Conservation (phyloP, 2,797 vertebrate species). For the Intellagama lesueurii region DNA sequence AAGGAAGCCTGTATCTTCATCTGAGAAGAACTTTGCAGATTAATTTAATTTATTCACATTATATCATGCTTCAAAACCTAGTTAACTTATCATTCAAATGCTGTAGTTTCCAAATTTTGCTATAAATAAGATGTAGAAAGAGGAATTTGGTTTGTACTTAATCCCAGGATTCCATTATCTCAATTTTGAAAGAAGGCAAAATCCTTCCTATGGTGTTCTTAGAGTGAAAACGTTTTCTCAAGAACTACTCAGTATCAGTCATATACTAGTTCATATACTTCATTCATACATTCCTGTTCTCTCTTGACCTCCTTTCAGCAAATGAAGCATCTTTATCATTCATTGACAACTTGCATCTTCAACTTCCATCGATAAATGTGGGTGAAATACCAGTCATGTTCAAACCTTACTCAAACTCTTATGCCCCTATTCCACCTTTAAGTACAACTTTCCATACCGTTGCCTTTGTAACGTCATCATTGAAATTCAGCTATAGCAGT, state of each 20-base stretch:
- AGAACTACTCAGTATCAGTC: slow-evolving; percentile 35
- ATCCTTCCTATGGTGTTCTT: slow-evolving; percentile 25
- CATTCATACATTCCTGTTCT: not conserved
- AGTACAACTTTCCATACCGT: slow-evolving; percentile 44
- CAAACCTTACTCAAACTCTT: slow-evolving; percentile 18
- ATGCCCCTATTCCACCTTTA: slow-evolving; percentile 23
- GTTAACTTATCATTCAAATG: not conserved
- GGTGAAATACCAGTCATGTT: slow-evolving; percentile 20
- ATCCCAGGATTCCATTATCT: slow-evolving; percentile 6
- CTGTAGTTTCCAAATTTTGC: not conserved
- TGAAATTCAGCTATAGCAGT: slow-evolving; percentile 73
- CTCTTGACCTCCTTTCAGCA: slow-evolving; percentile 19
- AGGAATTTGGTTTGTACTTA: not conserved
- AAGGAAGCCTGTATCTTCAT: not conserved
- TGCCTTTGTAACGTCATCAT: slow-evolving; percentile 55
- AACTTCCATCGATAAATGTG: slow-evolving; percentile 43
- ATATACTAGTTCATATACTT: not conserved
- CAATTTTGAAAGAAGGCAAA: slow-evolving; percentile 17
- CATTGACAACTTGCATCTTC: slow-evolving; percentile 40
- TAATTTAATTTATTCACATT: not conserved
- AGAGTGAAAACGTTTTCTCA: slow-evolving; percentile 25
- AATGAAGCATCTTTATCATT: slow-evolving; percentile 1
- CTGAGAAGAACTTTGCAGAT: not conserved
- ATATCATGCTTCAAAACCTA: not conserved
- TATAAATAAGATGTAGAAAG: not conserved